Evolutionary conservation across 1,140 invertebrate species (phyloP).

Genomic region (Microplitis demolitor): DNA sequence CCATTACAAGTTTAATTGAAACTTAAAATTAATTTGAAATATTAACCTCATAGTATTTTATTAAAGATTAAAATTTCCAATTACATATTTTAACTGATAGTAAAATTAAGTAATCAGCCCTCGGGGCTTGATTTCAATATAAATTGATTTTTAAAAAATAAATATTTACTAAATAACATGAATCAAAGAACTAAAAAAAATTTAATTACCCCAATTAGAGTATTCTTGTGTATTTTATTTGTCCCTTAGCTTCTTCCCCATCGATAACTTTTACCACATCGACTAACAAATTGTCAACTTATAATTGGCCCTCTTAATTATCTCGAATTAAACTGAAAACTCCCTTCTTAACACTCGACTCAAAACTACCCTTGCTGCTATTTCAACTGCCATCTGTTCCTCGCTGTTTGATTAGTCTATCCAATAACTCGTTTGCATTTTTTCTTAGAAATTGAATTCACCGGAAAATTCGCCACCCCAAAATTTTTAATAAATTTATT

Average conservation of each 20-base stretch:
- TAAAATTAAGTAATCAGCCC: no score
- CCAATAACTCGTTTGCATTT: neutral
- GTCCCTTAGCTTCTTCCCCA: neutral
- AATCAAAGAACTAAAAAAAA: no score
- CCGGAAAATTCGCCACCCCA: neutral
- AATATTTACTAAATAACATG: no score
- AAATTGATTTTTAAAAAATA: no score
- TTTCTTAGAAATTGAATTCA: no score
- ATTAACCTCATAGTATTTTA: no score
- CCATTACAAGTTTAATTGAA: no score
- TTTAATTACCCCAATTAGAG: no score
- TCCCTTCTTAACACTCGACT: neutral
- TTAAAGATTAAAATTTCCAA: no score
- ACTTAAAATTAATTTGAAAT: no score
- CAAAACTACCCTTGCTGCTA: neutral
- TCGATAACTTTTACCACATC: neutral
- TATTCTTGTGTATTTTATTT: neutral
- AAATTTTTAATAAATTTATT: conserved; percentile 5
- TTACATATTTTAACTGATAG: no score
- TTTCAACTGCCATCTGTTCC: conserved; percentile 31
- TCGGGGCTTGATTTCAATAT: no score
- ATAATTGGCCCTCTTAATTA: conserved; percentile 48
- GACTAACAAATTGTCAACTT: conserved; percentile 41
- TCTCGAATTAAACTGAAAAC: conserved; percentile 35
- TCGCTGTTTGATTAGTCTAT: neutral